Percentiles rank a stretch among this genome's conserved stretches.
phyloP scores from a whole-genome alignment of 1,140 invertebrate species.

The Macrosteles quadrilineatus region DNA sequence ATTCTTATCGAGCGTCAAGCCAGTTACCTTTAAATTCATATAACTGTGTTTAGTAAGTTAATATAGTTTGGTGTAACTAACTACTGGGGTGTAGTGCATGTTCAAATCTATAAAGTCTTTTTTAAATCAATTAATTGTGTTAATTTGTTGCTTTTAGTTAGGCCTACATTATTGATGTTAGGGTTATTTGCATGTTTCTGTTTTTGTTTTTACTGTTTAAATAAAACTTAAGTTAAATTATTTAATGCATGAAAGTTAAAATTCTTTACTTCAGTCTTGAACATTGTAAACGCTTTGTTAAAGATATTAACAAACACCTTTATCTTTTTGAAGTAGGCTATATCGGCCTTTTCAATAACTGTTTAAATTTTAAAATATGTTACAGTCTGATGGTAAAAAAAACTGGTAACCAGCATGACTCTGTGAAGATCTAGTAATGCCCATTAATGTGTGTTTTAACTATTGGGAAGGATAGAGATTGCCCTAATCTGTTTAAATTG shows the following conservation, averaged over 20 bases:
- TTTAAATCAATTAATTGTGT: conserved; percentile 12
- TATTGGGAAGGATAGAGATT: not conserved
- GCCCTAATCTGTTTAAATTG: not conserved
- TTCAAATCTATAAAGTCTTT: not conserved
- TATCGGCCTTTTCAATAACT: too few relatives aligned
- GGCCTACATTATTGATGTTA: conserved; percentile 10
- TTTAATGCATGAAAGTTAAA: not conserved
- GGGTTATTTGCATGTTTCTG: conserved; percentile 24
- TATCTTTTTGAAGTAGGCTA: too few relatives aligned
- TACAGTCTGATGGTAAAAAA: not conserved
- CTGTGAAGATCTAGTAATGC: conserved; percentile 29
- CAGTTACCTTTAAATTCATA: not conserved
- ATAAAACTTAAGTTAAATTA: not conserved
- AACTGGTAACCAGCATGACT: conserved; percentile 23
- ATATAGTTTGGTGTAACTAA: conserved; percentile 19
- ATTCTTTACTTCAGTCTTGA: not conserved
- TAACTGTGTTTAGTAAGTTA: not conserved
- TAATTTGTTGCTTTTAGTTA: conserved; percentile 25
- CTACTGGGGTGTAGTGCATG: conserved; percentile 10
- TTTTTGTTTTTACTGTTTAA: not conserved
- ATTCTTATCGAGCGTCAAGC: conserved; percentile 15
- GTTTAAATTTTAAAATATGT: too few relatives aligned
- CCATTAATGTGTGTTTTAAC: not conserved
- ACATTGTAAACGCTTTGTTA: too few relatives aligned
- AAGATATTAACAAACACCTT: not conserved